Conservation (phyloP, 1,140 invertebrate genomes). For the Phthorimaea operculella region DNA sequence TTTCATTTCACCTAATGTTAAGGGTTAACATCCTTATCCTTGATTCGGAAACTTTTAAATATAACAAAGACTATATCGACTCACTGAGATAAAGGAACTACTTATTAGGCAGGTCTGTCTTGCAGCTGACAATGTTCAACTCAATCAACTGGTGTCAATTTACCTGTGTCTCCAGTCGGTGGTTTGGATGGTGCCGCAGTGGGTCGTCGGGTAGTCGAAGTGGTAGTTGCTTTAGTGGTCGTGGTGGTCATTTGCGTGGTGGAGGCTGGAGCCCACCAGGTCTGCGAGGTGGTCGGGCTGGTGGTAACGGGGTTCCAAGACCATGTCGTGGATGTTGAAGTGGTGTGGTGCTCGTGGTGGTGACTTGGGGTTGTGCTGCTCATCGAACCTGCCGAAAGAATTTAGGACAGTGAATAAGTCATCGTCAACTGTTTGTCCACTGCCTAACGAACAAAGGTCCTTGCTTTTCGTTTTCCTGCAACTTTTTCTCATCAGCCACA, state of each 20-base stretch:
- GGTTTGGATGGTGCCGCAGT: slow-evolving; percentile 25
- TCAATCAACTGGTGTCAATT: too few relatives aligned
- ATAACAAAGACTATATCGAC: too few relatives aligned
- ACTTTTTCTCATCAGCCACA: too few relatives aligned
- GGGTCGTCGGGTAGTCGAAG: slow-evolving; percentile 32
- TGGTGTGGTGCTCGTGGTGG: slow-evolving; percentile 16
- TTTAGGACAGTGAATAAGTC: background rate
- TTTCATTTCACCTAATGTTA: too few relatives aligned
- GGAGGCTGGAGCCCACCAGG: slow-evolving; percentile 51
- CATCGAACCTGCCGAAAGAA: background rate
- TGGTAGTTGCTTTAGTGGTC: slow-evolving; percentile 26
- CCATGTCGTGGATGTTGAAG: slow-evolving; percentile 58
- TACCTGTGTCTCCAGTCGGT: background rate
- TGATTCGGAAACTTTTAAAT: too few relatives aligned
- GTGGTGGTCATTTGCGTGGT: slow-evolving; percentile 44
- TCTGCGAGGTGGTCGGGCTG: slow-evolving; percentile 44
- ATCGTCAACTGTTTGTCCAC: too few relatives aligned
- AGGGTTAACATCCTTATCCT: too few relatives aligned
- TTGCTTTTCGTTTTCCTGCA: too few relatives aligned
- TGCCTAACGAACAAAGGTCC: too few relatives aligned
- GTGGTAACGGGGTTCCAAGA: slow-evolving; percentile 64
- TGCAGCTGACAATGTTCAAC: too few relatives aligned
- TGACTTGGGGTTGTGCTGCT: background rate
- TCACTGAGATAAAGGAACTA: too few relatives aligned
- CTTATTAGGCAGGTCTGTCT: too few relatives aligned